These are phyloP conservation scores for Clitarchus hookeri DNA, from an alignment of 2,888 invertebrate species.

Conservation along the genomic window DNA sequence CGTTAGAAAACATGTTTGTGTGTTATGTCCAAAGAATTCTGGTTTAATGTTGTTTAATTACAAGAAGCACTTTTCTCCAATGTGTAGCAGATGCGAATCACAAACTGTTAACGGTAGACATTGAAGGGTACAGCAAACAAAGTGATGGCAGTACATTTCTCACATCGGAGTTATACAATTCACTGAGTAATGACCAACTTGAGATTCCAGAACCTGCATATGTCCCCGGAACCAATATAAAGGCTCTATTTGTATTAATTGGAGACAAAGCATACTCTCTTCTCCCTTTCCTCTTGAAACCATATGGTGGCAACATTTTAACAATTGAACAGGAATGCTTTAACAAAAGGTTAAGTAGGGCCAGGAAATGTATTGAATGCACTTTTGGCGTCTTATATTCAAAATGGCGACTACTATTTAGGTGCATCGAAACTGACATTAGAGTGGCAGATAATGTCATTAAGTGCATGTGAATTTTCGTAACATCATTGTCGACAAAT, in stretches of 20 bases:
- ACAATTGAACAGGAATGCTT: slow-evolving; percentile 31
- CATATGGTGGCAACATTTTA: slow-evolving; percentile 30
- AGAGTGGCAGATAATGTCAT: slow-evolving; percentile 32
- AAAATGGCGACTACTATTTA: slow-evolving; percentile 36
- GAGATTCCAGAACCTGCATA: slow-evolving; percentile 38
- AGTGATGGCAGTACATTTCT: slow-evolving; percentile 47
- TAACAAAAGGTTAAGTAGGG: slow-evolving; percentile 31
- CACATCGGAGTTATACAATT: slow-evolving; percentile 42
- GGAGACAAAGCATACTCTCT: slow-evolving; percentile 36
- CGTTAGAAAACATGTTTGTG: slow-evolving; percentile 17
- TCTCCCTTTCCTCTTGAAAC: slow-evolving; percentile 31
- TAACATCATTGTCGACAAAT: slow-evolving; percentile 36
- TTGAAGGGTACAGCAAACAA: too few species aligned
- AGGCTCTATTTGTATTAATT: slow-evolving; percentile 38
- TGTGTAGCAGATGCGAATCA: too few species aligned
- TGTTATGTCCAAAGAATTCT: slow-evolving; percentile 14
- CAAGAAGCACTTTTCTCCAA: background rate
- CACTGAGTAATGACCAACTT: slow-evolving; percentile 36
- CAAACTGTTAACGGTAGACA: too few species aligned
- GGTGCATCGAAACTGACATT: slow-evolving; percentile 32
- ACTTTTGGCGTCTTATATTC: slow-evolving; percentile 37
- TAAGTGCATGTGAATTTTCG: slow-evolving; percentile 32
- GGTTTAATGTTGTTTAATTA: slow-evolving; percentile 27
- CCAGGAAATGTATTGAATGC: slow-evolving; percentile 30
- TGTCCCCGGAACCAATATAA: slow-evolving; percentile 42